phyloP scores from a whole-genome alignment of 2,888 invertebrate genomes.

The Cryptus viduatorius region DNA sequence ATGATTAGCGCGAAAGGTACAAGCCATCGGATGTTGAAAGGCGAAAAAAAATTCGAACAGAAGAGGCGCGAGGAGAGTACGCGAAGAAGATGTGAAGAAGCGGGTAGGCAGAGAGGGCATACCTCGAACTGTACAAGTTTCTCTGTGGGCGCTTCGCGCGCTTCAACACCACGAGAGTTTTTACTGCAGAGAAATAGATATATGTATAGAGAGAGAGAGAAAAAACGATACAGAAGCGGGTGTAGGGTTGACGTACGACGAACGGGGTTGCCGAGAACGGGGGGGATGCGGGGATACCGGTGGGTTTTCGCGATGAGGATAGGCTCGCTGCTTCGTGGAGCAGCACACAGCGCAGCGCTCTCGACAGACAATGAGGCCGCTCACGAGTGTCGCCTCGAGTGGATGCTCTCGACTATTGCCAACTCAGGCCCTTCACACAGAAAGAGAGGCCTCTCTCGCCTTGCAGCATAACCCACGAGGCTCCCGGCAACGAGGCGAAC shows the following conservation, averaged over 20 bases:
- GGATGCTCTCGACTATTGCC: conserved; percentile 84
- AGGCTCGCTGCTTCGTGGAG: conserved; percentile 63
- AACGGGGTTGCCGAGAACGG: conserved; percentile 40
- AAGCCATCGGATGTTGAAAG: too few relatives aligned
- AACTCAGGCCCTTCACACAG: conserved; percentile 84
- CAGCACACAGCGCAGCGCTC: conserved; percentile 79
- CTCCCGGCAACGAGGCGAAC: conserved; percentile 64
- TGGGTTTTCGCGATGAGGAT: conserved; percentile 54
- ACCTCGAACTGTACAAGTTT: conserved; percentile 47
- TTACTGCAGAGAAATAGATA: conserved; percentile 37
- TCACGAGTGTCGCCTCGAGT: conserved; percentile 84
- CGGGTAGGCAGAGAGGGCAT: conserved; percentile 57
- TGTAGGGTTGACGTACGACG: conserved; percentile 22
- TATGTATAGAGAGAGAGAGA: conserved; percentile 53
- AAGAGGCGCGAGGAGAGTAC: conserved; percentile 61
- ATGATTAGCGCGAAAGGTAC: too few relatives aligned
- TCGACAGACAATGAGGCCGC: conserved; percentile 85
- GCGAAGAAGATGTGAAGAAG: conserved; percentile 43
- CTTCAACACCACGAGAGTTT: conserved; percentile 61
- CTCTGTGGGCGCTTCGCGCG: conserved; percentile 62
- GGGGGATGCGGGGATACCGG: conserved; percentile 19
- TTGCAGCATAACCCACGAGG: conserved; percentile 64
- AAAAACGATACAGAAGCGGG: not conserved
- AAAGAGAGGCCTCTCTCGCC: conserved; percentile 68
- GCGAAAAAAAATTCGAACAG: conserved; percentile 42